A percentile compares a stretch with the other conserved stretches of the same genome.
Evolutionary conservation across 2,113 vertebrate species (phyloP).

Genomic region (Agelaius phoeniceus): DNA sequence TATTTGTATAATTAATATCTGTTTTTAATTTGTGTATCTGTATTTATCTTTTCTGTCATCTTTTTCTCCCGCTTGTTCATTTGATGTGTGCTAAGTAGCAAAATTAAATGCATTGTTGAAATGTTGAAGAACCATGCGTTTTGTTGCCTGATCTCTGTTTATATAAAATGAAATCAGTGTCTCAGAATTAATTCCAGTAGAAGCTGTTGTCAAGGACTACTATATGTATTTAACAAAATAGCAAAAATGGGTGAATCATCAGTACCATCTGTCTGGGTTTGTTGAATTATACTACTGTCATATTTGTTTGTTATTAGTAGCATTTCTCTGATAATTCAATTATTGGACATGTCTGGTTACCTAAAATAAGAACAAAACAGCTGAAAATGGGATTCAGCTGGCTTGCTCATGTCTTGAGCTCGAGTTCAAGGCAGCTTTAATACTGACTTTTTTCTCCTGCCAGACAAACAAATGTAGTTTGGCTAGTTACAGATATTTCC

Average conservation of each 20-base stretch:
- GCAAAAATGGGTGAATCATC: neutral
- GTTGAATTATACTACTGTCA: neutral
- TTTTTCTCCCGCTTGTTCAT: neutral
- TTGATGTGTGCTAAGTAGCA: neutral
- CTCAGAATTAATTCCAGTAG: neutral
- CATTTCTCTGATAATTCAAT: neutral
- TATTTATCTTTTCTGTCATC: neutral
- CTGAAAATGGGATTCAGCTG: neutral
- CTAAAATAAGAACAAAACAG: neutral
- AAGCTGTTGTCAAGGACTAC: neutral
- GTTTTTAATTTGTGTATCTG: neutral
- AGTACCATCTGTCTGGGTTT: neutral
- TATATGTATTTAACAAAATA: neutral
- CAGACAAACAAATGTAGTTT: neutral
- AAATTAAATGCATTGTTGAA: neutral
- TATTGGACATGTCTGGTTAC: neutral
- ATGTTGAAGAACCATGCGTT: neutral
- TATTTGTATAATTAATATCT: neutral
- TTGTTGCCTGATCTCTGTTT: neutral
- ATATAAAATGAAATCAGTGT: neutral
- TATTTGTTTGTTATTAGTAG: neutral
- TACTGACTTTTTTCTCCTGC: neutral
- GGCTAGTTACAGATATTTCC: neutral
- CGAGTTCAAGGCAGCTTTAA: neutral
- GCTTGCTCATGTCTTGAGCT: neutral